phyloP scores from a whole-genome alignment of 2,113 vertebrate genomes.

The Rousettus leschenaultii region DNA sequence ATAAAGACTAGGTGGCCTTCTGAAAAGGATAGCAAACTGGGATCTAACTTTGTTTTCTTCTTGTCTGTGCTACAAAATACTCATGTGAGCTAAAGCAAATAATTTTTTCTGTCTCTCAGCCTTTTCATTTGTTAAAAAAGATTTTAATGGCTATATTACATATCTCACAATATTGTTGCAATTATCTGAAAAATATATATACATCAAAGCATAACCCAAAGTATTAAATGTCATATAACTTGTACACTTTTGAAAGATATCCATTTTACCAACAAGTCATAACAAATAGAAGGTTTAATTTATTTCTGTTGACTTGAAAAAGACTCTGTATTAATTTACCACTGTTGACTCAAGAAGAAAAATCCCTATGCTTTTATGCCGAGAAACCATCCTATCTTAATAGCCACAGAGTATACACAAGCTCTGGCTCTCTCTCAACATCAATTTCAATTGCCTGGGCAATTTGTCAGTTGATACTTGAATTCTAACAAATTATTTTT shows the following conservation, averaged over 20 bases:
- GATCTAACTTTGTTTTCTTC: neutral
- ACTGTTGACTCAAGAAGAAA: neutral
- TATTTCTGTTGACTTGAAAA: neutral
- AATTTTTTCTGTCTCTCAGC: neutral
- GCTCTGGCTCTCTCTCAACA: neutral
- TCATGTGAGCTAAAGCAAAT: neutral
- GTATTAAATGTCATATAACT: neutral
- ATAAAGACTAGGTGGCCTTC: neutral
- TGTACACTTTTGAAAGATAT: neutral
- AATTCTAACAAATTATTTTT: neutral
- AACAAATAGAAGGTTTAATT: neutral
- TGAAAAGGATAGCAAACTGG: neutral
- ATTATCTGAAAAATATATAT: neutral
- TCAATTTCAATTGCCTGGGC: neutral
- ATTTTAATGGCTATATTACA: neutral
- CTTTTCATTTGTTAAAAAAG: neutral
- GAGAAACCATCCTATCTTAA: neutral
- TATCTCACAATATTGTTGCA: neutral
- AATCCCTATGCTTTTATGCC: neutral
- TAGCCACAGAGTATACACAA: neutral
- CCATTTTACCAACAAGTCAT: neutral
- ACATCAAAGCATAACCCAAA: neutral
- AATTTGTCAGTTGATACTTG: neutral
- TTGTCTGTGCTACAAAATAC: neutral
- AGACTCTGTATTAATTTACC: neutral